Conservation (phyloP, 2,888 invertebrate genomes). For the Endomychus coccineus region DNA sequence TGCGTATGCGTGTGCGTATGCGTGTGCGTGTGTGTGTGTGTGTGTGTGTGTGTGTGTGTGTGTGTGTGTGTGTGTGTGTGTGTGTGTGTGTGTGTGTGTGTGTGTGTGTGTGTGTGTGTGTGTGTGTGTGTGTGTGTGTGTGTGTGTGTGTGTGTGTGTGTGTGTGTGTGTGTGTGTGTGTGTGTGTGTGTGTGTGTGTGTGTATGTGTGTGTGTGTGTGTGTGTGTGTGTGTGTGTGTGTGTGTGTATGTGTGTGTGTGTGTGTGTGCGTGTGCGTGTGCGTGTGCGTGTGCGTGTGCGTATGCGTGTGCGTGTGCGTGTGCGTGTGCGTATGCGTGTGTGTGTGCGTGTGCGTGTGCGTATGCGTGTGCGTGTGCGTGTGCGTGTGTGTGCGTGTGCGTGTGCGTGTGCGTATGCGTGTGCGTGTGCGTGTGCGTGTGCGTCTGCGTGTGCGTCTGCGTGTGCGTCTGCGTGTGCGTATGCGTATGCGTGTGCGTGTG, state of each 20-base stretch:
- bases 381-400: not conserved
- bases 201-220: no score
- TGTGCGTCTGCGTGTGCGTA: not conserved
- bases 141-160: no score
- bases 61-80: slow-evolving; percentile 1
- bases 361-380: not conserved
- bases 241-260: no score
- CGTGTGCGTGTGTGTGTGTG: not conserved
- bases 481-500: not conserved
- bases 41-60: slow-evolving; percentile 1
- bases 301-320: no score
- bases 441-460: not conserved
- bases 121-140: slow-evolving; percentile 1
- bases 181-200: no score
- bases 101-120: slow-evolving; percentile 1
- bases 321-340: not conserved
- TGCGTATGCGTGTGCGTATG: not conserved
- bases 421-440: not conserved
- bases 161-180: no score
- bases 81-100: slow-evolving; percentile 1
- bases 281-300: no score
- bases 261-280: no score
- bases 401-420: not conserved
- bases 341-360: not conserved
- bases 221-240: no score